phyloP scores from a whole-genome alignment of 2,888 invertebrate species.

The Caenorhabditis sulstoni region DNA sequence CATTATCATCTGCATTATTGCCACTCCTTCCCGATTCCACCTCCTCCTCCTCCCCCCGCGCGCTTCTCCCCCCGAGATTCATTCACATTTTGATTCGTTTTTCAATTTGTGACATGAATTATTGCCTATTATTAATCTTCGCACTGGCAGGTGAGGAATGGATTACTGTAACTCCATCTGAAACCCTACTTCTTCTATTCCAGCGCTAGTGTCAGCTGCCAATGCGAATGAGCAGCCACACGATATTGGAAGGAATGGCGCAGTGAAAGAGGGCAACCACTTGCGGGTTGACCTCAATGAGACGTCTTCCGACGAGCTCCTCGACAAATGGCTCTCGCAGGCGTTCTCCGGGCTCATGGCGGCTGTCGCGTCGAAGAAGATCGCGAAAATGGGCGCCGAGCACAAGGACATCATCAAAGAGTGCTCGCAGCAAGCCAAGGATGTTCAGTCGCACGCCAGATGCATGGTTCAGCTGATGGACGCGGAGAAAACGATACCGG shows the following conservation, averaged over 20 bases:
- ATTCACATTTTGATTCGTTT: constrained; percentile 19
- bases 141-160: constrained; percentile 27
- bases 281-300: constrained; percentile 67
- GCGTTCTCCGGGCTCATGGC: constrained; percentile 77
- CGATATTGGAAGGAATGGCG: constrained; percentile 30
- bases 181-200: background rate
- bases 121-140: constrained; percentile 34
- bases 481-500: constrained; percentile 49
- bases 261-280: constrained; percentile 58
- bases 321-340: constrained; percentile 77
- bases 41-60: constrained; percentile 4
- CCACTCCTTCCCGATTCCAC: constrained; percentile 24
- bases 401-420: constrained; percentile 50
- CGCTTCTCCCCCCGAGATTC: background rate
- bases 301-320: constrained; percentile 68
- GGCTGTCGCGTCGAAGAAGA: constrained; percentile 72
- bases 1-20: constrained; percentile 36
- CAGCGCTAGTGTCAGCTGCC: constrained; percentile 13
- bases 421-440: constrained; percentile 72
- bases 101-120: constrained; percentile 20
- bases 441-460: constrained; percentile 71
- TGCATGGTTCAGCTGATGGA: constrained; percentile 71
- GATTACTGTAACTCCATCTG: background rate
- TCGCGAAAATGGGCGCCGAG: constrained; percentile 41
- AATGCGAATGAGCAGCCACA: constrained; percentile 29